These are phyloP conservation scores for Bubo blakistoni DNA, from an alignment of 2,113 vertebrate species.

Conservation along the genomic window DNA sequence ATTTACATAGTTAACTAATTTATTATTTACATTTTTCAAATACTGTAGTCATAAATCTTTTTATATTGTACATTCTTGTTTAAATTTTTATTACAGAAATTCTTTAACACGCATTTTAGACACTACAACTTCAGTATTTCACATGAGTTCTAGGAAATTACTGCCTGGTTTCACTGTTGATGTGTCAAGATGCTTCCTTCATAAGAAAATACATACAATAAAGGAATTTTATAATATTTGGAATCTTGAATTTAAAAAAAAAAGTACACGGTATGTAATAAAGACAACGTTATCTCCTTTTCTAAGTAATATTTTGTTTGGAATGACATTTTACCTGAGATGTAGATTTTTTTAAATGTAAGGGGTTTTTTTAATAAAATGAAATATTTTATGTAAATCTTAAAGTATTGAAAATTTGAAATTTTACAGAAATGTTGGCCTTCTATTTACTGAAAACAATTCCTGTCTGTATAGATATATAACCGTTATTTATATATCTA, in stretches of 20 bases:
- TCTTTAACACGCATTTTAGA: conserved; percentile 20
- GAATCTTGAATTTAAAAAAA: neutral
- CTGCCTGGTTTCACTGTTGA: conserved; percentile 12
- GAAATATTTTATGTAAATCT: neutral
- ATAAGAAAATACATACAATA: conserved; percentile 43
- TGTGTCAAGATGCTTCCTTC: conserved; percentile 31
- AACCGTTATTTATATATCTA: conserved; percentile 24
- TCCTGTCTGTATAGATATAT: conserved; percentile 21
- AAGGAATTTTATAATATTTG: neutral
- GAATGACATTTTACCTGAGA: conserved; percentile 54
- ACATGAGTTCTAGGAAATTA: conserved; percentile 30
- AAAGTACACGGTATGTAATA: neutral
- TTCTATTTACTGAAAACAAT: neutral
- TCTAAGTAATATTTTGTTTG: neutral
- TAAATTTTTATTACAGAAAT: conserved; percentile 40
- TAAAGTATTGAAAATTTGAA: neutral
- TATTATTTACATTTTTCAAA: conserved; percentile 67
- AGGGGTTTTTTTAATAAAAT: neutral
- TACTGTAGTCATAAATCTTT: conserved; percentile 22
- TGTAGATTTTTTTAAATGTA: conserved; percentile 2
- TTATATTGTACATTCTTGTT: conserved; percentile 46
- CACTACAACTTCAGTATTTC: neutral
- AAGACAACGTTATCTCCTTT: neutral
- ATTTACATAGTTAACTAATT: conserved; percentile 64
- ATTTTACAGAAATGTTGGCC: neutral